Base-by-base conservation (phyloP, 1,140 invertebrate species). In the Parapsyche elsis region DNA sequence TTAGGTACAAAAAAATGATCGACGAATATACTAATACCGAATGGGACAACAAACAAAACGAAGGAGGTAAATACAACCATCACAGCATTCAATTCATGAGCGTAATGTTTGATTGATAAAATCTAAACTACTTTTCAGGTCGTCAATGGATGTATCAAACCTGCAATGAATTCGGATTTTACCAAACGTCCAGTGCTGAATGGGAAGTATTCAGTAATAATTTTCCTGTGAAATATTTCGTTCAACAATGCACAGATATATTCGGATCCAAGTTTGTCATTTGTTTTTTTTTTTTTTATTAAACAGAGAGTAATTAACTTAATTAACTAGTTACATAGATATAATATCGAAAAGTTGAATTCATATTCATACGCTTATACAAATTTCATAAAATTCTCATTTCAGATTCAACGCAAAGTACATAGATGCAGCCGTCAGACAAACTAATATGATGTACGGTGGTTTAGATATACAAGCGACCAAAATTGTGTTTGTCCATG, bases 131-230 rank as follows among this genome's bases (percentile, higher is more conserved):
- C 30, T 4, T 85, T 86, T 14, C 79, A 84, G 93, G 90, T 80
- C 91, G 95, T 0, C 95, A 96, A 85, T 98, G 97, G 97, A 94
- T 91, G n/a, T 98, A 97, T 86, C 97, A 98, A 87, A 98, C 96
- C 0, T 99, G 97, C 86, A 96, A 94, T 16, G 97, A 99, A 87
- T 99, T 98, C 87, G 97, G 96, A 23, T 98, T 96, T 85, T 98
- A 94, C 87, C 96, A 98, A 90, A 96, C 95, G 0, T 97, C 96
- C 0, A 92, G 93, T 12, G 91, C 91, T 1, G 88, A 90, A 26
- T 88, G 91, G 0, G 92, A 94, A 84, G 91, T 95, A 12, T 98
- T 98, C 86, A 94, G 95, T 0, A 88, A 93, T 84, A 88, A 90
- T 12, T 96, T 98, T 81, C 91, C 94, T 0, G 85, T 95, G 0